These are phyloP conservation scores for Sylvietta virens DNA, from an alignment of 2,113 vertebrate species.

Conservation along the genomic window DNA sequence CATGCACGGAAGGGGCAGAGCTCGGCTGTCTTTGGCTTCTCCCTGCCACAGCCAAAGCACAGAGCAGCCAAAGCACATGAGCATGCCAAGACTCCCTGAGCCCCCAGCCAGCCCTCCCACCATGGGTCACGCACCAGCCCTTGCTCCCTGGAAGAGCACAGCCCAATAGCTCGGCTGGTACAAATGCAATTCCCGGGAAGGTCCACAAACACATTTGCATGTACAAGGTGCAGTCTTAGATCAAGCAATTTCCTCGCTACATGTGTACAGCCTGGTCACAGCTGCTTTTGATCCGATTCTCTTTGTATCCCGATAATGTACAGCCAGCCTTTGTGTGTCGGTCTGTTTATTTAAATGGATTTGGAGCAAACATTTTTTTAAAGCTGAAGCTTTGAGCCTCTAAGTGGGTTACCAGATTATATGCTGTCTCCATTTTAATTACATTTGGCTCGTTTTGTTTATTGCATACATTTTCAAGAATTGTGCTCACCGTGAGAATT, in stretches of 20 bases:
- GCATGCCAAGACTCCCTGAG: rapidly evolving
- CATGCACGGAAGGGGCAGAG: not conserved
- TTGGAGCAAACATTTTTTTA: slow-evolving; percentile 56
- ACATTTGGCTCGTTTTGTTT: slow-evolving; percentile 51
- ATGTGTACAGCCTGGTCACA: slow-evolving; percentile 19
- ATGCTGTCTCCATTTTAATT: slow-evolving; percentile 63
- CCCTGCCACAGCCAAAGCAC: not conserved
- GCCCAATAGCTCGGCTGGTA: not conserved
- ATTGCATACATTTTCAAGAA: slow-evolving; percentile 51
- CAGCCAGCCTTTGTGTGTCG: slow-evolving; percentile 26
- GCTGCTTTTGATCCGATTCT: slow-evolving; percentile 60
- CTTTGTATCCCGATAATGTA: slow-evolving; percentile 48
- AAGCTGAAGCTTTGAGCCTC: slow-evolving; percentile 47
- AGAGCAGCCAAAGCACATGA: not conserved
- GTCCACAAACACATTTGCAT: slow-evolving; percentile 40
- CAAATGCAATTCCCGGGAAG: not conserved
- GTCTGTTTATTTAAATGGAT: slow-evolving; percentile 65
- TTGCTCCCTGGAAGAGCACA: not conserved
- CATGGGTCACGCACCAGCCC: not conserved
- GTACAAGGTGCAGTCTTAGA: slow-evolving; percentile 35
- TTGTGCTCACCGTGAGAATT: not conserved
- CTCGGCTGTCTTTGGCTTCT: not conserved
- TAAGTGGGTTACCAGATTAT: slow-evolving; percentile 71
- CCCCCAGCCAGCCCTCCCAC: not conserved
- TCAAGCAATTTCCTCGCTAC: slow-evolving; percentile 40